Conservation (phyloP, 2,797 vertebrate species). For the Echiichthys vipera region DNA sequence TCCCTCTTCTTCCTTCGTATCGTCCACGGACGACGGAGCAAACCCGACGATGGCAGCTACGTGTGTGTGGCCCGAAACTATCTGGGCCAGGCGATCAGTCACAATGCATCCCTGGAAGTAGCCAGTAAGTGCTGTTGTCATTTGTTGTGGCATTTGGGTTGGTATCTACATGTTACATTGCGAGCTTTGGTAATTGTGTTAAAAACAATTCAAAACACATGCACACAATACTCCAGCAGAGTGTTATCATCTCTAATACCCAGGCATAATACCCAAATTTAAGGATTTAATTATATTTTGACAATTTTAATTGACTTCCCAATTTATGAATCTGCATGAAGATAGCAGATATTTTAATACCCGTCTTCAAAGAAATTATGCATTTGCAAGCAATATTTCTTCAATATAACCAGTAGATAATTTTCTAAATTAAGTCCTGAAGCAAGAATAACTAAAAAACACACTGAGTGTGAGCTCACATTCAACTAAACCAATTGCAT, state of each 20-base stretch:
- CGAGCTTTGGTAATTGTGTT: conserved; percentile 58
- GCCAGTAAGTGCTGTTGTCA: conserved; percentile 89
- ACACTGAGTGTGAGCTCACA: neutral
- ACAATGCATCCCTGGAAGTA: conserved; percentile 96
- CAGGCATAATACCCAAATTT: neutral
- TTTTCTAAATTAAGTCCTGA: neutral
- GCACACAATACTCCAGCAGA: neutral
- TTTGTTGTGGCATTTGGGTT: neutral
- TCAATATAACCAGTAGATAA: conserved; percentile 26
- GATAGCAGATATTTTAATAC: conserved; percentile 18
- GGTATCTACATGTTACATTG: neutral
- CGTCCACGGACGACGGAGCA: conserved; percentile 91
- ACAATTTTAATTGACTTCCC: conserved; percentile 30
- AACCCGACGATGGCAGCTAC: conserved; percentile 92
- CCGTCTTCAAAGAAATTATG: conserved; percentile 23
- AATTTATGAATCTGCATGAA: conserved; percentile 12
- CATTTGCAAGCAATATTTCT: conserved; percentile 24
- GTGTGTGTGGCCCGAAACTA: conserved; percentile 96
- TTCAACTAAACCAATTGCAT: neutral
- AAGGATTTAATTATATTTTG: conserved; percentile 21
- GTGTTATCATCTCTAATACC: conserved; percentile 11
- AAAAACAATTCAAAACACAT: neutral
- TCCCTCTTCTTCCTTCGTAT: conserved; percentile 96
- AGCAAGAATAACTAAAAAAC: neutral
- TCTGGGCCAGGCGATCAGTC: conserved; percentile 94